Base-by-base conservation (phyloP, 2,888 invertebrate genomes). In the Aleiodes alternator region DNA sequence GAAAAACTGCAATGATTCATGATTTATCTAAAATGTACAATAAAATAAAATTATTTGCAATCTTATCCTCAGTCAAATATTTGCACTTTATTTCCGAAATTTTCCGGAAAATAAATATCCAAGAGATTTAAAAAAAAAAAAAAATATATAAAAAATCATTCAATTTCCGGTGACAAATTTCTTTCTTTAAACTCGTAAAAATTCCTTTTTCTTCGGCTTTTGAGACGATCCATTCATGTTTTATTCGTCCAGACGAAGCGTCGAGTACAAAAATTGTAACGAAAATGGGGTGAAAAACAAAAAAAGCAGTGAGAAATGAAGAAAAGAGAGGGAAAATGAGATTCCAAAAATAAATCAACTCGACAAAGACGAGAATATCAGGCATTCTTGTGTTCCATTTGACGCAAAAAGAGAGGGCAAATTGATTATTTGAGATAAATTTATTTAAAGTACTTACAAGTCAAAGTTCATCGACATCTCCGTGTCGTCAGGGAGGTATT, bases 401-500 rank as follows among this genome's bases (percentile, higher is more conserved):
- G 7, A 38, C 4, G 11, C 7, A 53, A 34, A 71, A 57, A 53
- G 48, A 68, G 51, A 29, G 64, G 31, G n/a, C n/a, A 16, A 11
- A 68, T 11, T 8, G 56, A 64, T 11, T 50, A 16, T 34, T 34
- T 34, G 34, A n/a, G 4, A 55, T 23, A 14, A 53, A 34, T 50
- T 31, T 51, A n/a, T 74, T 51, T 53, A 53, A 64, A 71, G n/a
- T 73, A 86, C 88, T 88, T 61, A 88, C 88, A 38, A 73, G 11
- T 88, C 87, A 43, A 85, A 87, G 69, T 85, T 81, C 56, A 83
- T 73, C 51, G 82, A 81, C 14, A 78, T 82, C 50, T 82, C 71
- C 0, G 87, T 87, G 53, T 88, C 87, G 75, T 88, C 83, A 55
- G 84, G 81, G n/a, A n/a, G n/a, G 53, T 77, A 80, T 38, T 82